Conservation (phyloP, 2,113 vertebrate genomes). For the Geothlypis trichas region DNA sequence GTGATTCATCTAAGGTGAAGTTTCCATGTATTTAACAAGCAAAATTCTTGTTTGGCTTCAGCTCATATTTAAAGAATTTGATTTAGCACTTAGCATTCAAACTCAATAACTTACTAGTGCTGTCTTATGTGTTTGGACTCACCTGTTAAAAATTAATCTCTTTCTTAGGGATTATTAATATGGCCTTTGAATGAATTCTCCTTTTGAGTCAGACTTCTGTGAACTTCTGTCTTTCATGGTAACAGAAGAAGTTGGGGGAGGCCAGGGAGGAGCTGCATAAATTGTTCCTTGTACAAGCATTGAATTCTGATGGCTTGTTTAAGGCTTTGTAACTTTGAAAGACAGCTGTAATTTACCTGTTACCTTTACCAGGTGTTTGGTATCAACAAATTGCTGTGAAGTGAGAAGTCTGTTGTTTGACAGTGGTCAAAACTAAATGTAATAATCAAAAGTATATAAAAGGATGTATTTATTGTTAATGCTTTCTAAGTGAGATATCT, state of each 20-base stretch:
- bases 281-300: neutral
- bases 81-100: constrained; percentile 26
- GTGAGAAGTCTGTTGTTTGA: neutral
- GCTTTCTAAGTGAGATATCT: neutral
- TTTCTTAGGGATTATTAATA: neutral
- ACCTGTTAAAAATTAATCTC: neutral
- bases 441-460: neutral
- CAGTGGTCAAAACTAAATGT: neutral
- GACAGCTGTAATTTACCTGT: neutral
- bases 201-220: neutral
- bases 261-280: neutral
- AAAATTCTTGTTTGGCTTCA: constrained; percentile 27
- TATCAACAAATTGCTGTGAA: neutral
- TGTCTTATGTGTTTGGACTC: neutral
- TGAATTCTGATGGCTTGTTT: neutral
- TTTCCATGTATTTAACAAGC: constrained; percentile 32
- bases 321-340: neutral
- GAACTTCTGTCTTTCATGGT: neutral
- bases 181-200: neutral
- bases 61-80: constrained; percentile 5
- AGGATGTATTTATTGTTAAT: neutral
- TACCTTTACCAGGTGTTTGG: neutral
- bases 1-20: constrained; percentile 59
- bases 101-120: neutral
- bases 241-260: neutral